Base-by-base conservation (phyloP, 2,113 vertebrate genomes). In the Amblyornis subalaris region DNA sequence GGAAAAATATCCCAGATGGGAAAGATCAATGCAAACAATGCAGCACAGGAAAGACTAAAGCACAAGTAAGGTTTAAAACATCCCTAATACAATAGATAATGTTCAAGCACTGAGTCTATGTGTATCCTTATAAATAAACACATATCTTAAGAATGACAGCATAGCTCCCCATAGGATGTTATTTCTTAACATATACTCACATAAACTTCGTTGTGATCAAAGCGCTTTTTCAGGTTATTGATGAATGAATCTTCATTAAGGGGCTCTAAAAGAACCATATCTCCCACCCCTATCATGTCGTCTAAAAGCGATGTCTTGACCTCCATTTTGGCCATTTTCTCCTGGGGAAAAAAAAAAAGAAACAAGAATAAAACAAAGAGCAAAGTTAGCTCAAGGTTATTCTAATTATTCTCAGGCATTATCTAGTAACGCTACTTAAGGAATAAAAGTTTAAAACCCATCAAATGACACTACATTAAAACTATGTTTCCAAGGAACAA, bases 241-340 rank as follows among this genome's bases (percentile, higher is more conserved):
- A 99, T 98, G 97, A 99, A 99, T 0, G 99, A 98, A 40, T 99
- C 99, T 96, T 99, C 99, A 7, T 95, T 95, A 31, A 99, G 98
- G 12, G 99, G 99, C 84, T 99, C 99, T 16, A 99, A 93, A 82
- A 99, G 99, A 94, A 99, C 99, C 99, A 99, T 99, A 95, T 99
- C 99, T 9, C 99, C 99, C 31, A 99, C 99, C 42, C 99, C 99
- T 48, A 99, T 99, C 99, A 99, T 99, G 90, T 99, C 98, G 60
- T 99, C 99, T 44, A 99, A 97, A 96, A 99, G 99, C 12, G 99
- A 99, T 0, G 99, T 99, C 95, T 99, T 99, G 96, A 98, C 99
- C 97, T 99, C 99, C 98, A 99, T 99, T 93, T 99, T 99, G 97
- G 98, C 98, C 98, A 98, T 98, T 88, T 96, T 97, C 69, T 96